Evolutionary conservation across 37 sponge, comb jelly and placozoan genomes (phyloP), one percentile per base, ranked within the genome.

Genomic region (Beroe ovata): DNA sequence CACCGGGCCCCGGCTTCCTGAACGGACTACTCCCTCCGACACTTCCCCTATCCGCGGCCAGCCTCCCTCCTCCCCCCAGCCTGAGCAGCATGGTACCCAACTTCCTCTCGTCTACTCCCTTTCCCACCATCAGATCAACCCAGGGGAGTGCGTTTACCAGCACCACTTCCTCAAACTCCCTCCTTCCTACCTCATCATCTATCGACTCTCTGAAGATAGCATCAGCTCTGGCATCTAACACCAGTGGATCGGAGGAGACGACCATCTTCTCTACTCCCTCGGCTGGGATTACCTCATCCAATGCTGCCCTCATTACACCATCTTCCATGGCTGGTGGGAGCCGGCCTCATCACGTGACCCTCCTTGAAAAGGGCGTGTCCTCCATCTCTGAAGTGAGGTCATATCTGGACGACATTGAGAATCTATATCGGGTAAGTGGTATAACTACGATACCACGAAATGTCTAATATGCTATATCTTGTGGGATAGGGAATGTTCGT

Each of bases 391-490:
- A 39, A n/a, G 33, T 77, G 18, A 39, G 84, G n/a, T 37, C 84
- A n/a, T 42, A 77, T 77, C 54, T 77, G 26, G 84, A 77, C 54
- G 84, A 77, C 26, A 35, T 77, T 6, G 84, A 77, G 28, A 30
- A 42, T 36, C 84, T 77, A 11, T 77, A 77, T 40, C 41, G 84
- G 84, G 84, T 77, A 77, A 77, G 84, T n/a, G n/a, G n/a, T n/a
- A n/a, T n/a, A n/a, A n/a, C n/a, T n/a, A n/a, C n/a, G n/a, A n/a
- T n/a, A n/a, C n/a, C n/a, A n/a, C n/a, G n/a, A n/a, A n/a, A n/a
- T n/a, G n/a, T n/a, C n/a, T n/a, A n/a, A n/a, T n/a, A n/a, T n/a
- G n/a, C n/a, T n/a, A n/a, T n/a, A n/a, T n/a, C n/a, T n/a, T n/a
- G n/a, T n/a, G n/a, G n/a, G n/a, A n/a, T n/a, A n/a, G n/a, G n/a